These are phyloP conservation scores for Xanthorhoe designata DNA, from an alignment of 2,888 invertebrate species.

Conservation along the genomic window DNA sequence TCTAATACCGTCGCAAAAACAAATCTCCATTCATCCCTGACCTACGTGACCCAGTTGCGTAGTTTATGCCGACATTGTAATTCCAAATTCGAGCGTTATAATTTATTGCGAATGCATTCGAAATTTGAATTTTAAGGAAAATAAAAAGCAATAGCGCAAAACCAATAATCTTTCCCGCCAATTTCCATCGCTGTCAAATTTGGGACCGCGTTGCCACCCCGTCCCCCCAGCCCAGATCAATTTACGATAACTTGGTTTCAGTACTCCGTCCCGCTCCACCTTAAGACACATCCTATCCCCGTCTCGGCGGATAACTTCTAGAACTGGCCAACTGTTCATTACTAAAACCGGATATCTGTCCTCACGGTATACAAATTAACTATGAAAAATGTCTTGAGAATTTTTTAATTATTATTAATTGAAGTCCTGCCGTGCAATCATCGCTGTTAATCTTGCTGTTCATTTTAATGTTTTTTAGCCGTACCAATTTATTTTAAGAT, in stretches of 20 bases:
- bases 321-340: constrained; percentile 68
- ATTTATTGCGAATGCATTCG: constrained; percentile 41
- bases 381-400: constrained; percentile 32
- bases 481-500: not conserved
- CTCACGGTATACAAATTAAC: constrained; percentile 41
- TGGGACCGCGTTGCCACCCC: constrained; percentile 70
- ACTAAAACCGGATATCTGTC: constrained; percentile 61
- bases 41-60: constrained; percentile 65
- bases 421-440: constrained; percentile 26
- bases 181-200: constrained; percentile 86
- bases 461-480: constrained; percentile 11
- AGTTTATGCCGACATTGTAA: constrained; percentile 45
- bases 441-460: constrained; percentile 19
- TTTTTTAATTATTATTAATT: constrained; percentile 36
- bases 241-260: constrained; percentile 83
- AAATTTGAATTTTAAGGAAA: constrained; percentile 37
- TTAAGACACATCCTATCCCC: constrained; percentile 78
- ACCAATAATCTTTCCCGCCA: constrained; percentile 84
- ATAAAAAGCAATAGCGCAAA: constrained; percentile 52
- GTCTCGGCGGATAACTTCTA: constrained; percentile 80
- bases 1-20: constrained; percentile 58
- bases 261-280: constrained; percentile 81
- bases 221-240: constrained; percentile 77
- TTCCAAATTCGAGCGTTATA: constrained; percentile 49
- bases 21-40: constrained; percentile 60